Evolutionary conservation across 1,140 invertebrate genomes (phyloP).

Genomic region (Chymomyza costata): DNA sequence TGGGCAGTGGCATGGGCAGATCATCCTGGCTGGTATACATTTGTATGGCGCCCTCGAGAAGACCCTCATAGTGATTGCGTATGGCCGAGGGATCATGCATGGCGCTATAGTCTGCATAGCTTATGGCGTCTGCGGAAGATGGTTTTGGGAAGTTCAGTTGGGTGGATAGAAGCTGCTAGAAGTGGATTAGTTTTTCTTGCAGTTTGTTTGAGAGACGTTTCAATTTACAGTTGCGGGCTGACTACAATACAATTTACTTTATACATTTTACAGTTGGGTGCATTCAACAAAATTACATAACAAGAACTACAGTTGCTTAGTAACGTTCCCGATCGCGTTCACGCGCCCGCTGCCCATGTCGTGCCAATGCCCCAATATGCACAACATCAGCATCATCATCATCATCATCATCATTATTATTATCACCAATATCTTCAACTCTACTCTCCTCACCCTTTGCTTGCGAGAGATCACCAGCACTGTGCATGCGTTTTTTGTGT

Average conservation of each 20-base stretch:
- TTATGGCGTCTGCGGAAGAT: slow-evolving; percentile 64
- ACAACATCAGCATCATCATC: slow-evolving; percentile 41
- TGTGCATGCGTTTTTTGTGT: slow-evolving; percentile 76
- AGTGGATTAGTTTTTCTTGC: slow-evolving; percentile 4
- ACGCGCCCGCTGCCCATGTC: neutral
- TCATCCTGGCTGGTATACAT: slow-evolving; percentile 74
- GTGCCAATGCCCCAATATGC: slow-evolving; percentile 50
- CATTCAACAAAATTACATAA: slow-evolving; percentile 43
- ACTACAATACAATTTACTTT: slow-evolving; percentile 21
- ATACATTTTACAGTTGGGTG: slow-evolving; percentile 34
- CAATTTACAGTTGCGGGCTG: neutral
- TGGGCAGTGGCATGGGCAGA: slow-evolving; percentile 61
- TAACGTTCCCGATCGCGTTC: slow-evolving; percentile 48
- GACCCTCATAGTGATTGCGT: slow-evolving; percentile 68
- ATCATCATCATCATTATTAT: slow-evolving; percentile 13
- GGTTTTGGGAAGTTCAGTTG: slow-evolving; percentile 53
- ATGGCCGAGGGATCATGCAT: slow-evolving; percentile 70
- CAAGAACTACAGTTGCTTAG: slow-evolving; percentile 61
- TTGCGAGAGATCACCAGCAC: slow-evolving; percentile 46
- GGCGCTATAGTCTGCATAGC: slow-evolving; percentile 55
- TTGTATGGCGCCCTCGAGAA: slow-evolving; percentile 73
- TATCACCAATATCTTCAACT: slow-evolving; percentile 8
- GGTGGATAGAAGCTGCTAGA: slow-evolving; percentile 11
- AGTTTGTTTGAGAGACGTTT: slow-evolving; percentile 1
- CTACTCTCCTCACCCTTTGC: slow-evolving; percentile 52